phyloP scores from a whole-genome alignment of 1,140 invertebrate genomes.

The Babylonia areolata region DNA sequence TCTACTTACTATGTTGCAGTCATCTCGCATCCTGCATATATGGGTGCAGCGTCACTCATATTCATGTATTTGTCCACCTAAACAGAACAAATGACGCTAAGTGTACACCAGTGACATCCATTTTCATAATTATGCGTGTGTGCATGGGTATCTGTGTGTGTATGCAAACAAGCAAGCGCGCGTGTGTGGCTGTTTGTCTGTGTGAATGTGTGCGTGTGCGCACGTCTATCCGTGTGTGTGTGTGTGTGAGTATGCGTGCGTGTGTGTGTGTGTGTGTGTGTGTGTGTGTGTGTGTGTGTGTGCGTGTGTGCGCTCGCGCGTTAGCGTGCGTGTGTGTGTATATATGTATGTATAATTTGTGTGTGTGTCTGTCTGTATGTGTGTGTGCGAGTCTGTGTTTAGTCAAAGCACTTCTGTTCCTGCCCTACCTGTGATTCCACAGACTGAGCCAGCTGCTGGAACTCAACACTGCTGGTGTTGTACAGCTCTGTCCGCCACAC shows the following conservation, averaged over 20 bases:
- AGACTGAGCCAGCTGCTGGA: no score
- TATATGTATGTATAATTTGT: neutral
- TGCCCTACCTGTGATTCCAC: no score
- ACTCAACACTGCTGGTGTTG: no score
- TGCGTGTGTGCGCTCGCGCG: neutral
- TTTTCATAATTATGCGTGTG: neutral
- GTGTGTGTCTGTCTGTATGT: neutral
- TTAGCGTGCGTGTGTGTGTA: slow-evolving; percentile 6
- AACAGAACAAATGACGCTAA: no score
- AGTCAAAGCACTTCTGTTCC: no score
- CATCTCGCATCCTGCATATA: no score
- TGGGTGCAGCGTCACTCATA: no score
- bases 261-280: slow-evolving; percentile 23
- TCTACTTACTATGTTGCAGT: no score
- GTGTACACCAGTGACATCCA: no score
- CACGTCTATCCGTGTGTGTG: neutral
- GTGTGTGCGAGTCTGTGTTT: neutral
- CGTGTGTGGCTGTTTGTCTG: slow-evolving; percentile 3
- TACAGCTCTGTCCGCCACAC: no score
- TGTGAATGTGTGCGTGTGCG: neutral
- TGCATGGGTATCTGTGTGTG: slow-evolving; percentile 3
- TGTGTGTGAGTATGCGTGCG: neutral
- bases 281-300: slow-evolving; percentile 1
- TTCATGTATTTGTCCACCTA: no score
- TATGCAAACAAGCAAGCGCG: neutral